Evolutionary conservation across 1,140 invertebrate genomes (phyloP), one percentile per base, ranked within the genome.

Genomic region (Bombus vancouverensis): DNA sequence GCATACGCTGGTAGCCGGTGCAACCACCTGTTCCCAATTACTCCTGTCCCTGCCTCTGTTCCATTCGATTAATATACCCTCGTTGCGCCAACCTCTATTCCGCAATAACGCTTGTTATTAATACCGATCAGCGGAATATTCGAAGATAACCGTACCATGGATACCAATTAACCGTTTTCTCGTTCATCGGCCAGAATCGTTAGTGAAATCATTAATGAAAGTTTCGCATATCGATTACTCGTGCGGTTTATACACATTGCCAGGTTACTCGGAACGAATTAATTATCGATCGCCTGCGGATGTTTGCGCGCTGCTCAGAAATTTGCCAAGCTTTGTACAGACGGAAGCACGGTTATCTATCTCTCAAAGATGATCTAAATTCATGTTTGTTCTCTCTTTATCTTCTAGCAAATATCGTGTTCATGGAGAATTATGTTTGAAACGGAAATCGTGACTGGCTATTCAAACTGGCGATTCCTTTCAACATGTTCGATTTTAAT

Each of bases 1-100:
- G 44, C 10, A 53, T 44, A 25, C 73, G 73, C 44, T 34, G 57
- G 9, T 34, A 22, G n/a, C 28, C 78, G 47, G 5, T 70, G 6
- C 89, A 90, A 90, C 89, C 87, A 91, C 89, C 90, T 91, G 89
- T 91, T 91, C 78, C 81, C 66, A 87, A 88, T 91, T 82, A 78
- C 82, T 66, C 37, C 42, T 80, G n/a, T 34, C 68, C 77, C 8
- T 62, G 78, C 8, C 81, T 78, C 77, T 82, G 88, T 88, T 82
- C 83, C 68, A 81, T 81, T 83, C 71, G 75, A 88, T 82, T 90
- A 90, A 88, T 85, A 81, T 73, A 75, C 53, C 9, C 12, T 39
- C 59, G 10, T 12, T 5, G 25, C 32, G 18, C 32, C 22, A 28
- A 22, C 44, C 15, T 25, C 34, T 34, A 12, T 37, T 53, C 18